Evolutionary conservation across 1,140 invertebrate species (phyloP).

Genomic region (Zaprionus davidi): DNA sequence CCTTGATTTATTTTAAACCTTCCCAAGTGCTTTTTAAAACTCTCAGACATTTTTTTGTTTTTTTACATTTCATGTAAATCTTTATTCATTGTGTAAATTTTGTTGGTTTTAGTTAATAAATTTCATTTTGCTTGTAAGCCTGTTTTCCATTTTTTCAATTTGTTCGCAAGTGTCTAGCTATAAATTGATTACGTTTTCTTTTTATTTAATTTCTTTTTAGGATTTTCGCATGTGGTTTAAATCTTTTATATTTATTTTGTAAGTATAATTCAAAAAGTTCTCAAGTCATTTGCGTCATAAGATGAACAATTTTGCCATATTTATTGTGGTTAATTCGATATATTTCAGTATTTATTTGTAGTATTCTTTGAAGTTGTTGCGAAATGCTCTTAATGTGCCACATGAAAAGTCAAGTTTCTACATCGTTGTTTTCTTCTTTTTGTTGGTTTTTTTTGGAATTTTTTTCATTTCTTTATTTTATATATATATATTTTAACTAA

Average conservation of each 20-base stretch:
- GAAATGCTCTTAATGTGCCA: conserved; percentile 34
- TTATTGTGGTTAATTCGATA: conserved; percentile 24
- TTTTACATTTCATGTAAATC: conserved; percentile 79
- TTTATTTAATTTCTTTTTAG: conserved; percentile 11
- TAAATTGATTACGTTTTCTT: conserved; percentile 32
- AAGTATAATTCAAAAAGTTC: conserved; percentile 43
- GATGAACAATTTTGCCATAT: conserved; percentile 39
- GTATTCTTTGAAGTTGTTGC: conserved; percentile 5
- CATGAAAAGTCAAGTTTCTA: conserved; percentile 49
- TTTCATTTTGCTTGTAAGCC: conserved; percentile 51
- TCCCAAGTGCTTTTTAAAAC: too few species aligned
- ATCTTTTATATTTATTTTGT: not conserved
- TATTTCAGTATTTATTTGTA: conserved; percentile 3
- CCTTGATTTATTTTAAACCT: too few species aligned
- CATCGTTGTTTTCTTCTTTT: conserved; percentile 23
- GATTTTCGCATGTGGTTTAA: conserved; percentile 14
- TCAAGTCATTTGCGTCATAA: conserved; percentile 51
- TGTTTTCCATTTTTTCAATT: conserved; percentile 50
- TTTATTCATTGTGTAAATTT: conserved; percentile 81
- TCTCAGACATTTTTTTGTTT: not conserved
- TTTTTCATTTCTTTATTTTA: conserved; percentile 67
- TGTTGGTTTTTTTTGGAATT: conserved; percentile 54
- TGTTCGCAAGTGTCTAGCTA: conserved; percentile 69
- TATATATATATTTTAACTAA: conserved; percentile 60
- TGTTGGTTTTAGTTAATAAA: conserved; percentile 60